These are phyloP conservation scores for Sibirionetta formosa DNA, from an alignment of 2,797 vertebrate genomes.

Conservation along the genomic window DNA sequence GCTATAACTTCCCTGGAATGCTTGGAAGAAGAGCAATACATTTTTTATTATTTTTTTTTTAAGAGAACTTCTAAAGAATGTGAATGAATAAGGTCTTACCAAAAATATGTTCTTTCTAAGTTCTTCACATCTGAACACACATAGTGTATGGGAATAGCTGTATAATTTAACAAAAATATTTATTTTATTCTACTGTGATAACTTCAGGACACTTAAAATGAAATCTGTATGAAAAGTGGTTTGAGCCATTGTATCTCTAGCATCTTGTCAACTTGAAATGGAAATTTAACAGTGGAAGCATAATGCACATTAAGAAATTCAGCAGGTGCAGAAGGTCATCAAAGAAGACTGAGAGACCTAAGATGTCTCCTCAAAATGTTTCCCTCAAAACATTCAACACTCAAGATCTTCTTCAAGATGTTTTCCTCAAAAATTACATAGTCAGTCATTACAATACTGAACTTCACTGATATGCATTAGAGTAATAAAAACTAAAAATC, in stretches of 20 bases:
- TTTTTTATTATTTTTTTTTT: not conserved
- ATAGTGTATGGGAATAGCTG: not conserved
- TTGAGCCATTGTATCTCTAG: not conserved
- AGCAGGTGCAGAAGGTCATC: not conserved
- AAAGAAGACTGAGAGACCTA: not conserved
- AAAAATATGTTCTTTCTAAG: not conserved
- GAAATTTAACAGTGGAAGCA: not conserved
- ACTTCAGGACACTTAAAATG: not conserved
- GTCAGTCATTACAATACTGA: not conserved
- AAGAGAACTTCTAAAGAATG: not conserved
- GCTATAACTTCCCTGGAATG: not conserved
- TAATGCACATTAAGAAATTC: not conserved
- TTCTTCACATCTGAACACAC: not conserved
- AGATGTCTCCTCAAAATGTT: not conserved
- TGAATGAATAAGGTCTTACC: not conserved
- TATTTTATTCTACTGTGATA: not conserved
- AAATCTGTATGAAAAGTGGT: not conserved
- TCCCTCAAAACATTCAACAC: not conserved
- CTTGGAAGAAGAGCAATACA: not conserved
- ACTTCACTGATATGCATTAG: not conserved
- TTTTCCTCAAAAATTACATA: not conserved
- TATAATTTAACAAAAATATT: not conserved
- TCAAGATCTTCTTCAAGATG: no score
- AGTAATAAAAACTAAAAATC: not conserved
- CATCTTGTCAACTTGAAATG: not conserved